These are phyloP conservation scores for Phymastichus coffea DNA, from an alignment of 1,140 invertebrate species.

Conservation along the genomic window DNA sequence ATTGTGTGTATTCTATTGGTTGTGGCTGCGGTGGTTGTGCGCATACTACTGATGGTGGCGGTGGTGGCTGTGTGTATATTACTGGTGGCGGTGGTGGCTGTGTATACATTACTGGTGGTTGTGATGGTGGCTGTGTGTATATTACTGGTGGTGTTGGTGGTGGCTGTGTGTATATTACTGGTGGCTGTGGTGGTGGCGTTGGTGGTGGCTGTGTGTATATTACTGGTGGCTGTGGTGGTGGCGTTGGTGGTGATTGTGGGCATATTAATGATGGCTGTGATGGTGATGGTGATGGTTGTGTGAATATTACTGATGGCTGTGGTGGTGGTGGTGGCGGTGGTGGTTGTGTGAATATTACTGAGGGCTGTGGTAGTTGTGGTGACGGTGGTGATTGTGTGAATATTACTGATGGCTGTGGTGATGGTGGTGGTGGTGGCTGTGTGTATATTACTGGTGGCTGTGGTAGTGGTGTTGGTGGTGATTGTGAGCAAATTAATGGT, in stretches of 20 bases:
- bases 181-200: too few relatives aligned
- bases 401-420: background rate
- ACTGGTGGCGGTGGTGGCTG: background rate
- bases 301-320: background rate
- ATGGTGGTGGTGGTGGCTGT: background rate
- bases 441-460: background rate
- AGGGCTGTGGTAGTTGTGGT: background rate
- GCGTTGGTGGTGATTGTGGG: background rate
- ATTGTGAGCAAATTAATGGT: background rate
- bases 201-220: too few relatives aligned
- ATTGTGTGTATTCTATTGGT: too few relatives aligned
- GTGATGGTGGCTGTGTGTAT: background rate
- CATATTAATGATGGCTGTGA: background rate
- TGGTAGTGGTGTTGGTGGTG: background rate
- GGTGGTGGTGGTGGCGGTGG: background rate
- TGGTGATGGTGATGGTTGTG: conserved; percentile 3
- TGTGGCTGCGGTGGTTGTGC: background rate
- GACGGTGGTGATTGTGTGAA: background rate
- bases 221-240: background rate
- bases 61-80: background rate
- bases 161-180: too few relatives aligned
- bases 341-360: background rate
- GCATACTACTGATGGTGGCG: background rate
- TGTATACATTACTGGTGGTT: background rate
- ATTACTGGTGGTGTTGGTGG: background rate